Evolutionary conservation across 37 sponge, comb jelly and placozoan genomes (phyloP).

Genomic region (Crambe crambe): DNA sequence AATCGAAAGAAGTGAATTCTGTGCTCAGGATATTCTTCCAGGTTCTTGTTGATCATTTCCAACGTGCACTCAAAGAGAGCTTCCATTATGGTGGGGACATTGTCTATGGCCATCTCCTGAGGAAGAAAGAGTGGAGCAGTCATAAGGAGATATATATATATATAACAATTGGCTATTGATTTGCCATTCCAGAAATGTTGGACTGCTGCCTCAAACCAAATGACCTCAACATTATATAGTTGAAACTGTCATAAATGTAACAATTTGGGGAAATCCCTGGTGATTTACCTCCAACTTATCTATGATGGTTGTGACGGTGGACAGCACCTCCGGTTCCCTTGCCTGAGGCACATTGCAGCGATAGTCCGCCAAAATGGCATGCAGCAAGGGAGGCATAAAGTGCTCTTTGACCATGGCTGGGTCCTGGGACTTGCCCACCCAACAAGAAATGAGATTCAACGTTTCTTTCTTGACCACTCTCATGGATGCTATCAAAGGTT

Average conservation of each 20-base stretch:
- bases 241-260: no score
- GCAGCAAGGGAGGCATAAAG: slow-evolving; percentile 95
- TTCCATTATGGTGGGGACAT: slow-evolving; percentile 85
- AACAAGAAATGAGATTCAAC: slow-evolving; percentile 89
- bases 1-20: slow-evolving; percentile 92
- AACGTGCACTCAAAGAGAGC: slow-evolving; percentile 98
- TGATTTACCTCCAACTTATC: slow-evolving; percentile 87
- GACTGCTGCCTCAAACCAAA: no score
- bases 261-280: no score
- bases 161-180: no score
- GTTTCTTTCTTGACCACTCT: slow-evolving; percentile 97
- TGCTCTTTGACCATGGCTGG: slow-evolving; percentile 87
- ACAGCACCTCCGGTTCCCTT: slow-evolving; percentile 95
- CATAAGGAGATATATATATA: no score
- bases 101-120: slow-evolving; percentile 61
- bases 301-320: slow-evolving; percentile 84
- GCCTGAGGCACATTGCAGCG: slow-evolving; percentile 89
- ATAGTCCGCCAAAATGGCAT: slow-evolving; percentile 94
- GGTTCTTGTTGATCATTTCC: slow-evolving; percentile 96
- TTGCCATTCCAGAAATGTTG: no score
- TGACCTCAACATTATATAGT: no score
- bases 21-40: slow-evolving; percentile 96
- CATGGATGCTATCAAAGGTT: slow-evolving; percentile 90
- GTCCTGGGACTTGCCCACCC: slow-evolving; percentile 89
- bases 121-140: not conserved